Evolutionary conservation across 1,140 invertebrate species (phyloP).

Genomic region (Leptopilina boulardi): DNA sequence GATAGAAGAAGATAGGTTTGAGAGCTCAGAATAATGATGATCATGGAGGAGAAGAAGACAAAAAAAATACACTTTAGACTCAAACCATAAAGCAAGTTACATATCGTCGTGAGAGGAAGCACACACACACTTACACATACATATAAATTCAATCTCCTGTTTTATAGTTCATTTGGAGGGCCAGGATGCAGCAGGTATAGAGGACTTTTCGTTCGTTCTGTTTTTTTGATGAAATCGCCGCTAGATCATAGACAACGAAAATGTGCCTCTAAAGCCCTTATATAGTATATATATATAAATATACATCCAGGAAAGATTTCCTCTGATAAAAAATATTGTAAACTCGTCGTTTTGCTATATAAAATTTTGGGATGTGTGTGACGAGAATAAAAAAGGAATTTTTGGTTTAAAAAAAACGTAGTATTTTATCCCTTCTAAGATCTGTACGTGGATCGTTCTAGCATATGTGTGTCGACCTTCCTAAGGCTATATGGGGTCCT

Average conservation of each 20-base stretch:
- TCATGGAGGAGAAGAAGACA: neutral
- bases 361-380: conserved; percentile 19
- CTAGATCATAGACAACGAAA: conserved; percentile 12
- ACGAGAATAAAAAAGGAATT: conserved; percentile 27
- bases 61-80: neutral
- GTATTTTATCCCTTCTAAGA: conserved; percentile 1
- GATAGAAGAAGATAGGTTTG: neutral
- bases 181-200: conserved; percentile 17
- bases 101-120: neutral
- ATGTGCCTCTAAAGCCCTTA: conserved; percentile 26
- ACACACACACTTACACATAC: neutral
- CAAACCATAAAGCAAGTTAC: neutral
- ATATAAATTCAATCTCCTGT: conserved; percentile 2
- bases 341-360: conserved; percentile 8
- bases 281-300: no score
- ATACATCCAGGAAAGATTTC: neutral
- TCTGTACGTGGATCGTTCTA: conserved; percentile 1
- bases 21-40: conserved; percentile 1
- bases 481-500: conserved; percentile 8
- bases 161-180: conserved; percentile 21
- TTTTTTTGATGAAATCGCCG: conserved; percentile 23
- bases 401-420: conserved; percentile 4
- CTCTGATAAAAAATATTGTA: conserved; percentile 24
- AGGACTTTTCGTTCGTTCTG: neutral
- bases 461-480: conserved; percentile 10